phyloP scores from a whole-genome alignment of 2,797 vertebrate genomes.

The Fratercula arctica region DNA sequence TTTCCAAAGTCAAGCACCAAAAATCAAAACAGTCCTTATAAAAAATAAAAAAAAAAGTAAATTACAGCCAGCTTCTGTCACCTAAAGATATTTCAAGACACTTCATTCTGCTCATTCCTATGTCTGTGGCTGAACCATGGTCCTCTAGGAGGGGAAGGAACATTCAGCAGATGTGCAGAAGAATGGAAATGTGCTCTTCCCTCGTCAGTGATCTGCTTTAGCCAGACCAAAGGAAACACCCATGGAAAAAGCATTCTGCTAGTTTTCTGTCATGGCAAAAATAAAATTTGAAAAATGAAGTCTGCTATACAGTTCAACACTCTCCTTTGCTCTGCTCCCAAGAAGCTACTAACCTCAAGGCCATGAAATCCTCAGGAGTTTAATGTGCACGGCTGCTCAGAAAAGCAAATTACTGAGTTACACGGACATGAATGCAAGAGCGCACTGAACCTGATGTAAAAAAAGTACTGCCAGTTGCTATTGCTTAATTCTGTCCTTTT shows the following conservation, averaged over 20 bases:
- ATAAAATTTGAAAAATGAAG: neutral
- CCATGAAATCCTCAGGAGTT: neutral
- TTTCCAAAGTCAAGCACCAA: neutral
- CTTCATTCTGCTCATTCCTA: neutral
- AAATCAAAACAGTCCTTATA: neutral
- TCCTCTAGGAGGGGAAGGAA: neutral
- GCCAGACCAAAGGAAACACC: constrained; percentile 4
- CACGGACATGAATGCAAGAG: neutral
- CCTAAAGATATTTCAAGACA: neutral
- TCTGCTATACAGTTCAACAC: neutral
- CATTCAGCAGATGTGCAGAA: neutral
- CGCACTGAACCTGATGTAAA: neutral
- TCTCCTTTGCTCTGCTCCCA: neutral
- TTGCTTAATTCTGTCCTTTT: neutral
- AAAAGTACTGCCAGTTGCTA: neutral
- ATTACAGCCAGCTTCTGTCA: neutral
- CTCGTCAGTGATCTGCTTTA: neutral
- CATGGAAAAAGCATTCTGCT: constrained; percentile 4
- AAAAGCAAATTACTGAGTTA: neutral
- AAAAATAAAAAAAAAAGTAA: neutral
- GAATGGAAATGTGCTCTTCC: constrained; percentile 13
- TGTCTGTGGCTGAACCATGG: neutral
- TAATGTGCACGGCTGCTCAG: neutral
- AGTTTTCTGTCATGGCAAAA: neutral
- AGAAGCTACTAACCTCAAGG: neutral